Evolutionary conservation across 2,113 vertebrate genomes (phyloP).

Genomic region (Gobius niger): DNA sequence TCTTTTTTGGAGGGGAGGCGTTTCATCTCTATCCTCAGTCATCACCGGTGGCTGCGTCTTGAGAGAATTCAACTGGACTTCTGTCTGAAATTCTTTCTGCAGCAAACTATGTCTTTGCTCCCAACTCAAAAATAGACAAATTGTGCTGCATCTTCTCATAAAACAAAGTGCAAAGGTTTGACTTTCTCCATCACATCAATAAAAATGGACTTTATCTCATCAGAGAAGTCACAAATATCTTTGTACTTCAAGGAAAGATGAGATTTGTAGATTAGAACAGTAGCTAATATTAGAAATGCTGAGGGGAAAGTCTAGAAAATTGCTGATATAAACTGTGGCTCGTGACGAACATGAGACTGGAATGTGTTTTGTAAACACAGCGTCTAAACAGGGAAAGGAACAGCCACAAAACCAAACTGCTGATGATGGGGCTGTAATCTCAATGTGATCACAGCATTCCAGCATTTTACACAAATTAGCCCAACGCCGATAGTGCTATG

Average conservation of each 20-base stretch:
- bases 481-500: too few relatives aligned
- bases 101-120: neutral
- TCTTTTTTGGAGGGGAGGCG: neutral
- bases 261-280: constrained; percentile 1
- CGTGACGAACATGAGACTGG: constrained; percentile 35
- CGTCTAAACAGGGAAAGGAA: constrained; percentile 37
- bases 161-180: neutral
- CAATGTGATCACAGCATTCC: neutral
- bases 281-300: neutral
- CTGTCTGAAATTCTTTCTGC: neutral
- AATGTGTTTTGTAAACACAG: constrained; percentile 59
- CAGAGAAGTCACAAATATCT: constrained; percentile 18
- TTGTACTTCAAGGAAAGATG: constrained; percentile 4
- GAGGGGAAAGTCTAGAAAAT: constrained; percentile 4
- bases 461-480: neutral
- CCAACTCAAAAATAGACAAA: too few relatives aligned
- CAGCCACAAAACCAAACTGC: constrained; percentile 12
- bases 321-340: constrained; percentile 7
- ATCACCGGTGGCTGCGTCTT: constrained; percentile 23
- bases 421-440: constrained; percentile 9
- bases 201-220: constrained; percentile 11
- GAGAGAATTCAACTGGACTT: constrained; percentile 37
- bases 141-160: neutral
- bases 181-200: neutral
- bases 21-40: constrained; percentile 36